phyloP scores from a whole-genome alignment of 2,888 invertebrate genomes.

The Thalpophila matura region DNA sequence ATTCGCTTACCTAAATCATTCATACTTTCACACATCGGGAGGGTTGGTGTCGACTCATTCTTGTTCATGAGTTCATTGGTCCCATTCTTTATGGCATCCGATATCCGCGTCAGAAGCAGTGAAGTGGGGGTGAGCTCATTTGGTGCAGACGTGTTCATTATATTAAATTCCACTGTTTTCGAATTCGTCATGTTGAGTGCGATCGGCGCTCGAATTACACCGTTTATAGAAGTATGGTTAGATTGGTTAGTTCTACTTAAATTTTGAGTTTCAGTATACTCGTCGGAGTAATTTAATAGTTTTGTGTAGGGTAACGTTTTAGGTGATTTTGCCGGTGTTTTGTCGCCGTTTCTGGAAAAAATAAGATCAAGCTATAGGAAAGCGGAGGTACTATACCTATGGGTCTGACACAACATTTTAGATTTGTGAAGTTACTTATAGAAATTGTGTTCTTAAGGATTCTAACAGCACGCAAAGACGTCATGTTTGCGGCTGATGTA shows the following conservation, averaged over 20 bases:
- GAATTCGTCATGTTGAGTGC: constrained; percentile 21
- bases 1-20: constrained; percentile 93
- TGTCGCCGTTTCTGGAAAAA: constrained; percentile 76
- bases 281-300: constrained; percentile 51
- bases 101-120: constrained; percentile 75
- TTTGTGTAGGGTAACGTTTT: constrained; percentile 63
- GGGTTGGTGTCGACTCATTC: constrained; percentile 69
- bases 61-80: constrained; percentile 76
- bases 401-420: not conserved
- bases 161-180: constrained; percentile 48
- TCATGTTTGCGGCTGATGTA: too few species aligned
- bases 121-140: constrained; percentile 63
- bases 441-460: too few species aligned
- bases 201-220: not conserved
- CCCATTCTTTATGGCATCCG: constrained; percentile 76
- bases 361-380: not conserved
- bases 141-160: constrained; percentile 58
- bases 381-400: not conserved
- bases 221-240: constrained; percentile 16
- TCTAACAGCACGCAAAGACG: too few species aligned
- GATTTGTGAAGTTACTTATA: not conserved
- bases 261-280: constrained; percentile 50
- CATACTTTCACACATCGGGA: constrained; percentile 90
- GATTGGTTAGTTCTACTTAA: constrained; percentile 44
- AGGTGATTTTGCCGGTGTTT: constrained; percentile 69